phyloP scores from a whole-genome alignment of 2,888 invertebrate species.

The Eulithis prunata region DNA sequence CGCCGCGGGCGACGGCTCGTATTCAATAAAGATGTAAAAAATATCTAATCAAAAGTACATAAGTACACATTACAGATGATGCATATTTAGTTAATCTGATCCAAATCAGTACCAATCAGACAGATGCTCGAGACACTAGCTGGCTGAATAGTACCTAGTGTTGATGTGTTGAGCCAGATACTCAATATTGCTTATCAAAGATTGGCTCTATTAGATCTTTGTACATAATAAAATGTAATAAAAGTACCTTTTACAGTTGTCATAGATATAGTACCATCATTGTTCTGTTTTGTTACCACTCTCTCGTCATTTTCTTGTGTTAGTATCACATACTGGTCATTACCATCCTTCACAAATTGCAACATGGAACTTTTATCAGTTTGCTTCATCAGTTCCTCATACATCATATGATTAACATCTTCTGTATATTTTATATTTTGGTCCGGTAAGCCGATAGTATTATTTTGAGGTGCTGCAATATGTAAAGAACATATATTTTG shows the following conservation, averaged over 20 bases:
- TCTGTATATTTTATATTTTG: slow-evolving; percentile 42
- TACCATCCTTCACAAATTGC: slow-evolving; percentile 63
- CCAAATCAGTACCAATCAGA: no score
- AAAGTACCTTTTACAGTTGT: slow-evolving; percentile 64
- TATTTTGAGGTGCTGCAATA: slow-evolving; percentile 1
- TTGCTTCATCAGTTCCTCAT: slow-evolving; percentile 60
- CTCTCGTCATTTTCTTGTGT: slow-evolving; percentile 53
- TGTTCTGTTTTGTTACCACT: slow-evolving; percentile 72
- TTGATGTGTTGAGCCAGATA: no score
- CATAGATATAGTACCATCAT: slow-evolving; percentile 75
- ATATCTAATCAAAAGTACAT: no score
- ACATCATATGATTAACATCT: slow-evolving; percentile 63
- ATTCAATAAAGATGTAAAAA: no score
- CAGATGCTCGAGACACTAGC: no score
- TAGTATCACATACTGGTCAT: slow-evolving; percentile 65
- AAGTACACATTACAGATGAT: no score
- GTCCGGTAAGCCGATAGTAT: slow-evolving; percentile 16
- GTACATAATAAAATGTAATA: no score
- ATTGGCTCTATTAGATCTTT: no score
- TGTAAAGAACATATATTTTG: neutral
- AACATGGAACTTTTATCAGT: slow-evolving; percentile 58
- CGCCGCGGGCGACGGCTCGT: no score
- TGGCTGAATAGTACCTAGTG: no score
- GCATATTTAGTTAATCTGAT: no score
- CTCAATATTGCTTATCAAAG: no score